These are phyloP conservation scores for Gymnoscopelus braueri DNA, from an alignment of 2,797 vertebrate genomes.

Conservation along the genomic window DNA sequence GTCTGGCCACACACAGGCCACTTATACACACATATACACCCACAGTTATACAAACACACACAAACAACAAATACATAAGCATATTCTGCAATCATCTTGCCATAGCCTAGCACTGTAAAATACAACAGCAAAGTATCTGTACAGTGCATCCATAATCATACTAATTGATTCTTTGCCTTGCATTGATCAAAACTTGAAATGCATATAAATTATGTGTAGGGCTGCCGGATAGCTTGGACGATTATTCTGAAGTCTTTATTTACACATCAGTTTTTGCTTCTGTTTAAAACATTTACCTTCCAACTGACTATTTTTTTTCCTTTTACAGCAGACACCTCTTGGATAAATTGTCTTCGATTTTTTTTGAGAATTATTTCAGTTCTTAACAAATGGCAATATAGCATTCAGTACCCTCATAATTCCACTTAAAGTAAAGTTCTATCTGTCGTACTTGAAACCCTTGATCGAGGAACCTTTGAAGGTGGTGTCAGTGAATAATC, in stretches of 20 bases:
- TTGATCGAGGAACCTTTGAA: conserved; percentile 74
- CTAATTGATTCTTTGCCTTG: conserved; percentile 1
- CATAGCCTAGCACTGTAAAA: conserved; percentile 44
- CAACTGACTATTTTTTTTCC: no score
- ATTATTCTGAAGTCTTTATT: background rate
- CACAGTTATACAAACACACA: conserved; percentile 57
- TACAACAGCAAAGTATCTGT: conserved; percentile 31
- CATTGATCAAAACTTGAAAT: background rate
- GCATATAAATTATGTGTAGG: no score
- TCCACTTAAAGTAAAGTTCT: conserved; percentile 37
- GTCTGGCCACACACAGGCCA: conserved; percentile 80
- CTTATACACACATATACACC: conserved; percentile 66
- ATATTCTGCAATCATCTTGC: conserved; percentile 50
- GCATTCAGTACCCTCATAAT: conserved; percentile 48
- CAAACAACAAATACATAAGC: conserved; percentile 66
- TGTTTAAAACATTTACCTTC: background rate
- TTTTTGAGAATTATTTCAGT: conserved; percentile 37
- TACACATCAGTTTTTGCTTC: background rate
- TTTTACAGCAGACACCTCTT: no score
- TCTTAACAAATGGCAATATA: conserved; percentile 44
- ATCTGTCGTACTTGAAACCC: conserved; percentile 54
- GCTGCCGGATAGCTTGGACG: background rate
- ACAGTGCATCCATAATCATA: conserved; percentile 18
- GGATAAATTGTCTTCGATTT: no score
- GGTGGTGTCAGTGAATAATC: conserved; percentile 76